These are phyloP conservation scores for Microctonus brassicae DNA, from an alignment of 2,888 invertebrate species.

Conservation along the genomic window DNA sequence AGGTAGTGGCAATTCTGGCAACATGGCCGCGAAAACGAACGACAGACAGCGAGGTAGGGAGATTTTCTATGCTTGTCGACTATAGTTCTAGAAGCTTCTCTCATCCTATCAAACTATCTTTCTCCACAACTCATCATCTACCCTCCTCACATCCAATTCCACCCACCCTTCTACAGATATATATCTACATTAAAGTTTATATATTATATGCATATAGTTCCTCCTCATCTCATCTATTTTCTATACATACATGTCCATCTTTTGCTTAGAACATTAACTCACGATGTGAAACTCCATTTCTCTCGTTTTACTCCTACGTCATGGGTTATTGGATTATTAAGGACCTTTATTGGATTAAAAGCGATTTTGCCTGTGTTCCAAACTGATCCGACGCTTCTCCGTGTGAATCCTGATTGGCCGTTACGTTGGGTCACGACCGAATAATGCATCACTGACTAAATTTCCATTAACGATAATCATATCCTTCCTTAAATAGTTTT, in stretches of 20 bases:
- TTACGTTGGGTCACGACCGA: conserved; percentile 35
- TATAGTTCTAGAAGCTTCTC: conserved; percentile 7
- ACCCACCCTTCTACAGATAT: too few relatives aligned
- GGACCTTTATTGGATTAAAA: conserved; percentile 67
- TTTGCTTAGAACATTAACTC: conserved; percentile 18
- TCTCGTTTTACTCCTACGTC: conserved; percentile 56
- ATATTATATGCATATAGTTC: conserved; percentile 14
- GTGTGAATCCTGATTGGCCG: conserved; percentile 41
- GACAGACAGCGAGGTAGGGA: conserved; percentile 53
- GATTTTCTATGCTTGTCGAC: conserved; percentile 25
- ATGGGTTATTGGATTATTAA: conserved; percentile 67
- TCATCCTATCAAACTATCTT: not conserved
- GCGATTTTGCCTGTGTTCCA: conserved; percentile 56
- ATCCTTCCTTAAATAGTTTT: conserved; percentile 19
- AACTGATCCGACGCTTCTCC: conserved; percentile 42
- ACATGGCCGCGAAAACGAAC: conserved; percentile 66
- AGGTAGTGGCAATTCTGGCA: conserved; percentile 68
- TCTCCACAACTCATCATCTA: not conserved
- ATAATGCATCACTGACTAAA: conserved; percentile 38
- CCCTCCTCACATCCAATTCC: not conserved
- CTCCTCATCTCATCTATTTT: conserved; percentile 19
- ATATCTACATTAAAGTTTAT: too few relatives aligned
- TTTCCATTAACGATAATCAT: conserved; percentile 23
- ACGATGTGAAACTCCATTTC: conserved; percentile 37
- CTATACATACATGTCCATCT: conserved; percentile 20